Base-by-base conservation (phyloP, 2,797 vertebrate genomes). In the Myotis pilosus region DNA sequence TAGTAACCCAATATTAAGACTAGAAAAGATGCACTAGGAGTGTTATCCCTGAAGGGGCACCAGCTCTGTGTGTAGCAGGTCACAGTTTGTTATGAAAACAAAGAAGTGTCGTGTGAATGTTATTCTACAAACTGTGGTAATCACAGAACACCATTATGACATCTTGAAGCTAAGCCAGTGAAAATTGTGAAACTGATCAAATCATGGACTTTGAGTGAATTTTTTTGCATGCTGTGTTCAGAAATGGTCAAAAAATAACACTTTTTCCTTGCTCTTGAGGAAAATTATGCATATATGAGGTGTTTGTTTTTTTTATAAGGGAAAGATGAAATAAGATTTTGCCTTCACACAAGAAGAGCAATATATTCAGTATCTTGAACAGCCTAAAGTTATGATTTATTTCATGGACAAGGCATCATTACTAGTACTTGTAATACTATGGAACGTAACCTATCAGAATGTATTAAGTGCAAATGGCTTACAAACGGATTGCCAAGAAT, bases 321-420 rank as follows among this genome's bases (percentile, higher is more conserved):
- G 17, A 87, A 91, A 69, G 8, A 75, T 88, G 57, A 68, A 74
- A 74, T 79, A 75, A 87, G 96, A 53, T 76, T 8, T 68, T 66
- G 9, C 64, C n/a, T 79, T 96, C 25, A 33, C 19, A 72, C 30
- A 12, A 93, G 25, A 79, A 94, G 28, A 76, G 3, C 68, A 33
- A 62, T 75, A 91, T 20, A 66, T 74, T 51, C 19, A 80, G 8
- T 94, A 83, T 80, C 13, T 84, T 84, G n/a, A 94, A 84, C 5
- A 95, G 38, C 9, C 11, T 49, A 92, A 94, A 86, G 41, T 66
- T 94, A 81, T 55, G 78, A 92, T 94, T 96, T 94, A 92, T 94
- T 96, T 94, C 33, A 89, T 87, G 64, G 17, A 72, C 62, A 95
- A 83, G 86, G 76, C 78, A 79, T 79, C 23, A 94, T 83, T 84